Conservation (phyloP, 2,113 vertebrate species). For the Aegithalos caudatus region DNA sequence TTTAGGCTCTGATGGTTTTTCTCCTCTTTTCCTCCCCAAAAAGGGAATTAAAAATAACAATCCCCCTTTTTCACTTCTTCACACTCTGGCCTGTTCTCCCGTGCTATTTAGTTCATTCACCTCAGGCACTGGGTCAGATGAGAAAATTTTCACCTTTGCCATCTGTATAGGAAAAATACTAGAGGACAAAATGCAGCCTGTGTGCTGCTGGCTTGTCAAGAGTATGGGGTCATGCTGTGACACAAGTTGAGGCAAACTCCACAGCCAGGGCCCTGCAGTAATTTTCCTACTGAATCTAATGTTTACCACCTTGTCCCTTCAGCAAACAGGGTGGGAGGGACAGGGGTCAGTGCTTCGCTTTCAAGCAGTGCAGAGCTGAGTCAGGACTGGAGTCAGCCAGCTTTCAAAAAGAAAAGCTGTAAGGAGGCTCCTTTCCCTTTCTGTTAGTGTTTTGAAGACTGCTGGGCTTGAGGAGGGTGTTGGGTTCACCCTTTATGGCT, state of each 20-base stretch:
- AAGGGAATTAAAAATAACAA: neutral
- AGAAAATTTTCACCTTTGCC: neutral
- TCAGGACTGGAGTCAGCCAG: neutral
- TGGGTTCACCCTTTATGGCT: neutral
- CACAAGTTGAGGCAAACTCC: neutral
- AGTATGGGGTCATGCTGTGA: neutral
- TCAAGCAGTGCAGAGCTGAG: neutral
- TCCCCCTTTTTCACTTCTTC: neutral
- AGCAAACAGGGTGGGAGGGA: neutral
- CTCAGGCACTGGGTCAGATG: neutral
- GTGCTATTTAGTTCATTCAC: constrained; percentile 25
- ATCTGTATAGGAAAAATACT: constrained; percentile 56
- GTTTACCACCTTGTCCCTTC: neutral
- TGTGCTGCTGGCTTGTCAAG: neutral
- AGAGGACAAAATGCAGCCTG: constrained; percentile 21
- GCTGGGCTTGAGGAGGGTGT: neutral
- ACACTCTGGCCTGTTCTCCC: neutral
- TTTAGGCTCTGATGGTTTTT: neutral
- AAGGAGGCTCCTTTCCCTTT: neutral
- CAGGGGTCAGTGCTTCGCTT: neutral
- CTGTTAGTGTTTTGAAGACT: neutral
- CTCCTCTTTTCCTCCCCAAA: neutral
- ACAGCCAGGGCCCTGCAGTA: neutral
- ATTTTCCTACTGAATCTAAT: neutral
- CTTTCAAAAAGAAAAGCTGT: neutral